phyloP scores from a whole-genome alignment of 2,113 vertebrate species.

The Dipodomys spectabilis region DNA sequence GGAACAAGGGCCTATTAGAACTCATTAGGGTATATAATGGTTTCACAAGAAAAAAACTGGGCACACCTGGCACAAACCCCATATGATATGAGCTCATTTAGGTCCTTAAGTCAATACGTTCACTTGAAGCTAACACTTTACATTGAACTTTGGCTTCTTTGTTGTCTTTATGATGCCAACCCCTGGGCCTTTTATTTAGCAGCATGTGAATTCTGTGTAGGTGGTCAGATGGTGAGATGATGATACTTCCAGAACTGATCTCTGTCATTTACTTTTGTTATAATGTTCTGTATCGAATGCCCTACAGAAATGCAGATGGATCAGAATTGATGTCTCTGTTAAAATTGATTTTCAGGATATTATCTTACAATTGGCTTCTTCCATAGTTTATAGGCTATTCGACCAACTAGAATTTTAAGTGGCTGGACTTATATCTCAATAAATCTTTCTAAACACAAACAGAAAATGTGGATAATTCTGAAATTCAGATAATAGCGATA shows the following conservation, averaged over 20 bases:
- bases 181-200: not conserved
- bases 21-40: not conserved
- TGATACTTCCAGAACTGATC: not conserved
- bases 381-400: not conserved
- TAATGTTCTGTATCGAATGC: not conserved
- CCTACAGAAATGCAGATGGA: not conserved
- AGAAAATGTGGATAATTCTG: not conserved
- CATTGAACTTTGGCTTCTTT: not conserved
- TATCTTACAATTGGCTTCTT: not conserved
- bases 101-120: not conserved
- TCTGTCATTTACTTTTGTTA: not conserved
- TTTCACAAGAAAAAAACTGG: not conserved
- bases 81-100: not conserved
- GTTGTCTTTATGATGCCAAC: constrained; percentile 20
- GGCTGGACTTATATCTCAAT: not conserved
- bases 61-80: not conserved
- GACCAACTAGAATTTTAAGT: not conserved
- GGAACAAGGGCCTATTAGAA: constrained; percentile 19
- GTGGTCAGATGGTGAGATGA: not conserved
- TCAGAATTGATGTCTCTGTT: not conserved
- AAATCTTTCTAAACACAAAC: not conserved
- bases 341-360: not conserved
- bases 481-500: not conserved
- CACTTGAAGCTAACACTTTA: not conserved
- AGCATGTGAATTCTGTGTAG: not conserved